These are phyloP conservation scores for Caenorhabditis latens DNA, from an alignment of 1,140 invertebrate species.

Conservation along the genomic window DNA sequence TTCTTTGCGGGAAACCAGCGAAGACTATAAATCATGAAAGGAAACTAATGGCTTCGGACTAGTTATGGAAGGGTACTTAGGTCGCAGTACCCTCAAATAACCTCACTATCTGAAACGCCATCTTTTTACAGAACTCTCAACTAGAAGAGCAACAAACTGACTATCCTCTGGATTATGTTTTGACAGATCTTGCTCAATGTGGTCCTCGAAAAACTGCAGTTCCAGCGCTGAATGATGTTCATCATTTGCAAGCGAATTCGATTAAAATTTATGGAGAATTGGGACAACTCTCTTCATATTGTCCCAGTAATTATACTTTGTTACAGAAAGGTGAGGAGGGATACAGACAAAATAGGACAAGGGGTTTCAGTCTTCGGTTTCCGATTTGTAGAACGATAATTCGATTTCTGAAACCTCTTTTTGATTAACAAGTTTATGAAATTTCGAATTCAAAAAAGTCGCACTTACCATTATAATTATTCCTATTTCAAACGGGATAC, in stretches of 20 bases:
- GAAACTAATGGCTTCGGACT: not conserved
- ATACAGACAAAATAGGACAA: too few relatives aligned
- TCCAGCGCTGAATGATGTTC: not conserved
- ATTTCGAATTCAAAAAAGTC: too few relatives aligned
- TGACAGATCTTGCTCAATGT: slow-evolving; percentile 34
- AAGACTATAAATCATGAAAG: not conserved
- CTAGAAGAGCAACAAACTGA: slow-evolving; percentile 57
- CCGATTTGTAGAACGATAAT: not conserved
- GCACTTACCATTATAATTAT: too few relatives aligned
- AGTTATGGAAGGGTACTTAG: too few relatives aligned
- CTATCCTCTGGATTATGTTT: slow-evolving; percentile 43
- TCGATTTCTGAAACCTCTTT: too few relatives aligned
- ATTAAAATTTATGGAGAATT: slow-evolving; percentile 54
- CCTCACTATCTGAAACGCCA: not conserved
- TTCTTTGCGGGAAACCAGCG: not conserved
- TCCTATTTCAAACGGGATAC: too few relatives aligned
- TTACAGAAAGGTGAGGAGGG: slow-evolving; percentile 47
- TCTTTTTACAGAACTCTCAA: slow-evolving; percentile 40
- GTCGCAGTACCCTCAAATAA: not conserved
- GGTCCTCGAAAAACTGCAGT: not conserved
- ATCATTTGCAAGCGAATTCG: slow-evolving; percentile 3
- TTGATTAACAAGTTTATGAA: too few relatives aligned
- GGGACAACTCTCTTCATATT: slow-evolving; percentile 61
- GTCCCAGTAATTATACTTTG: slow-evolving; percentile 51
- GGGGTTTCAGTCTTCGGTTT: not conserved